A percentile compares a stretch with the other conserved stretches of the same genome.
phyloP scores from a whole-genome alignment of 2,888 invertebrate species.

The Amphipoea lucens region DNA sequence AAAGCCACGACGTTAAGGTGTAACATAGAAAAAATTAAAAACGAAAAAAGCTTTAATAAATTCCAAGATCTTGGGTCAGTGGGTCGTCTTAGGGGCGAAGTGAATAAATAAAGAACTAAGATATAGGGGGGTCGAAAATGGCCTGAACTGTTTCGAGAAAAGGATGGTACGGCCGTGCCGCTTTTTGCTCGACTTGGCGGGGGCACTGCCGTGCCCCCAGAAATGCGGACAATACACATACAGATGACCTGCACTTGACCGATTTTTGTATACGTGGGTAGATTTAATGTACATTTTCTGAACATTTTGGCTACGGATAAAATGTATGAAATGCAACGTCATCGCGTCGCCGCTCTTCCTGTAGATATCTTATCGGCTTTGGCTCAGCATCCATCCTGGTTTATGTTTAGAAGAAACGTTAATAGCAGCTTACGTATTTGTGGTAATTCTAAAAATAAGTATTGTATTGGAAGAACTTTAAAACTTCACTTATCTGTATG shows the following conservation, averaged over 20 bases:
- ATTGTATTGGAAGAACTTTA: neutral
- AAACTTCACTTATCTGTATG: neutral
- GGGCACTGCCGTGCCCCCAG: no score
- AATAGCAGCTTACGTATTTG: neutral
- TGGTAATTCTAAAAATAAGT: neutral
- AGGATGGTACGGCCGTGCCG: no score
- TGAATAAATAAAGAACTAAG: neutral
- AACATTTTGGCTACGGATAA: constrained; percentile 15
- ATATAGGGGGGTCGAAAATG: no score
- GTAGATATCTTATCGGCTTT: neutral
- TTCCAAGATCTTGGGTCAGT: neutral
- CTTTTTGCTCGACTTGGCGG: no score
- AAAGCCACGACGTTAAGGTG: neutral
- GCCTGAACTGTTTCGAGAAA: no score
- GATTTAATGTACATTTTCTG: constrained; percentile 20
- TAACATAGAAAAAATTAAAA: neutral
- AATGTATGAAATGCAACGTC: constrained; percentile 23
- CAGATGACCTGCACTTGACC: constrained; percentile 48
- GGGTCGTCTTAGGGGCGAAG: no score
- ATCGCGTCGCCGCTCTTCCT: constrained; percentile 1
- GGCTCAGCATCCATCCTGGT: neutral
- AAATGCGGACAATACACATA: constrained; percentile 1
- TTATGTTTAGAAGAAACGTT: neutral
- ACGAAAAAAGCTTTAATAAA: neutral
- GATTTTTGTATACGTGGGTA: constrained; percentile 35